Percentiles rank a stretch among this genome's conserved stretches.
Conservation (phyloP, 2,113 vertebrate genomes). For the Pterocles gutturalis region DNA sequence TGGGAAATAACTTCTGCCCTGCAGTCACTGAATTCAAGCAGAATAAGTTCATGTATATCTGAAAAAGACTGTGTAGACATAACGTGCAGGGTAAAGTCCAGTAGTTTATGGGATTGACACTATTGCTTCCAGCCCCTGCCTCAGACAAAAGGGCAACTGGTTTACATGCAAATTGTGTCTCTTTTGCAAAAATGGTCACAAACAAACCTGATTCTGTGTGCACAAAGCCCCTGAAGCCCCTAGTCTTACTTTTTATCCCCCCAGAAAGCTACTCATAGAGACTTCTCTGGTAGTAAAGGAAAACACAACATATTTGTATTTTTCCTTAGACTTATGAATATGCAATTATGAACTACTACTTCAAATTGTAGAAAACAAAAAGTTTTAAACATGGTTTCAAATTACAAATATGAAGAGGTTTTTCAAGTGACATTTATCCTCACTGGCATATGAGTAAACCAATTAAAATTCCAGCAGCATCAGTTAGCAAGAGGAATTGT, state of each 20-base stretch:
- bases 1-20: background rate
- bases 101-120: background rate
- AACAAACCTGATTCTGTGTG: background rate
- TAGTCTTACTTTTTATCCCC: background rate
- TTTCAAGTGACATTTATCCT: background rate
- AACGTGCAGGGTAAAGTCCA: background rate
- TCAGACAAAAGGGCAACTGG: background rate
- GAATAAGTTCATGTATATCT: background rate
- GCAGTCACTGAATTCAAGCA: background rate
- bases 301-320: background rate
- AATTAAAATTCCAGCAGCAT: background rate
- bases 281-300: background rate
- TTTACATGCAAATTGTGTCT: background rate
- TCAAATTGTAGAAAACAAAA: background rate
- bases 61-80: background rate
- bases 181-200: background rate
- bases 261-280: background rate
- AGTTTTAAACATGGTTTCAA: background rate
- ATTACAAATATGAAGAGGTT: background rate
- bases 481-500: background rate
- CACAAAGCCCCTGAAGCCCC: accelerated
- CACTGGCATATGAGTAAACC: background rate
- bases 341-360: background rate
- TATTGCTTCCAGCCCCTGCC: background rate
- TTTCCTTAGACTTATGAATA: background rate